A percentile compares a stretch with the other conserved stretches of the same genome.
Evolutionary conservation across 2,113 vertebrate species (phyloP).

Genomic region (Nesogale talazaci): DNA sequence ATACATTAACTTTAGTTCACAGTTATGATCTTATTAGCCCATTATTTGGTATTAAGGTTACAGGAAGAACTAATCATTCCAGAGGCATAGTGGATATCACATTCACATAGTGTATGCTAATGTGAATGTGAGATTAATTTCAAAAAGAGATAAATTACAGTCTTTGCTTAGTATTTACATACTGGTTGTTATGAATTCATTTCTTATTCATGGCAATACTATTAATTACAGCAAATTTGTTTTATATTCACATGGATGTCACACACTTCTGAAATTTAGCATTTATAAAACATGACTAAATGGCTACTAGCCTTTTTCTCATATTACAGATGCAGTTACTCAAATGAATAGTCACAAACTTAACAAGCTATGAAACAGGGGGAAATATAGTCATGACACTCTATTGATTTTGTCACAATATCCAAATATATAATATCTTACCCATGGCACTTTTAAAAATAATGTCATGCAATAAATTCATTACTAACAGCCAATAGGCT

Average conservation of each 20-base stretch:
- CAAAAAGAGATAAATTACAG: slow-evolving; percentile 64
- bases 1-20: slow-evolving; percentile 69
- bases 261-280: slow-evolving; percentile 50
- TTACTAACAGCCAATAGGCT: slow-evolving; percentile 50
- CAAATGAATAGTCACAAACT: slow-evolving; percentile 70
- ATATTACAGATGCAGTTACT: slow-evolving; percentile 35
- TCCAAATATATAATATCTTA: slow-evolving; percentile 62
- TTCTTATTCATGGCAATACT: slow-evolving; percentile 78
- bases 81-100: slow-evolving; percentile 48
- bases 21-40: slow-evolving; percentile 70
- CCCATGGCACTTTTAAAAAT: slow-evolving; percentile 47
- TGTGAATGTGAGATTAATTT: slow-evolving; percentile 71
- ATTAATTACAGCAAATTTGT: slow-evolving; percentile 81
- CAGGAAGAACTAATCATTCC: slow-evolving; percentile 69
- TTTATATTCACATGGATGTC: slow-evolving; percentile 69
- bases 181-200: slow-evolving; percentile 79
- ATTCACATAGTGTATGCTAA: slow-evolving; percentile 39
- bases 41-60: slow-evolving; percentile 71
- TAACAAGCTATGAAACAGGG: slow-evolving; percentile 62
- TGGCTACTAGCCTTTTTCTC: slow-evolving; percentile 53
- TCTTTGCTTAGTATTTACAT: slow-evolving; percentile 76
- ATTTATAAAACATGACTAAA: slow-evolving; percentile 62
- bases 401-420: slow-evolving; percentile 68
- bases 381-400: slow-evolving; percentile 18
- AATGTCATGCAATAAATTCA: slow-evolving; percentile 62